phyloP scores from a whole-genome alignment of 2,888 invertebrate genomes.

The Scaptomyza flava region DNA sequence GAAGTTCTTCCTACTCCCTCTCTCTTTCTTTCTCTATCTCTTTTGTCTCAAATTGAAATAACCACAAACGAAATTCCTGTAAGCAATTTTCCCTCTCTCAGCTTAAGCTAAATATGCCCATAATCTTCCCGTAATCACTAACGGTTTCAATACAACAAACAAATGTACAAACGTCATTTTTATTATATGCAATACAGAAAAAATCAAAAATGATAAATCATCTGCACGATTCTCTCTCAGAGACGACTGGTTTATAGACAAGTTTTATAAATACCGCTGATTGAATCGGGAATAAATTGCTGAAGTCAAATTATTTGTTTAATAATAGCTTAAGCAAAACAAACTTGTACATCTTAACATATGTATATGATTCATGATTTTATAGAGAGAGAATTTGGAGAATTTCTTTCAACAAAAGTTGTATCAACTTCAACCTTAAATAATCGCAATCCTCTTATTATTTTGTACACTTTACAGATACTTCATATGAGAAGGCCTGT shows the following conservation, averaged over 20 bases:
- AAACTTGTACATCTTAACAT: neutral
- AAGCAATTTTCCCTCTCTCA: slow-evolving; percentile 3
- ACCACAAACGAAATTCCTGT: slow-evolving; percentile 34
- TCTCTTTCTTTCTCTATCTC: neutral
- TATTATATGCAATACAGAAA: slow-evolving; percentile 5
- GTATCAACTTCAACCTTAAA: neutral
- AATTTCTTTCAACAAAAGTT: too few species aligned
- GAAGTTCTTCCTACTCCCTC: neutral
- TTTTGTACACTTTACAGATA: slow-evolving; percentile 87
- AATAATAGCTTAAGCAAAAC: neutral
- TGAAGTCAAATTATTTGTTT: neutral
- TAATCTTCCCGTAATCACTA: slow-evolving; percentile 9
- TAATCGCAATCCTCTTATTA: slow-evolving; percentile 44
- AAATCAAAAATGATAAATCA: neutral
- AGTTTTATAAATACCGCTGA: slow-evolving; percentile 36
- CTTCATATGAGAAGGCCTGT: slow-evolving; percentile 96
- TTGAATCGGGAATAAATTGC: slow-evolving; percentile 28
- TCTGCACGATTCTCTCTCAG: slow-evolving; percentile 16
- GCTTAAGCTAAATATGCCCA: slow-evolving; percentile 27
- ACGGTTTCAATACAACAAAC: slow-evolving; percentile 7
- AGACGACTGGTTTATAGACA: slow-evolving; percentile 38
- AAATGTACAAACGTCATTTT: slow-evolving; percentile 20
- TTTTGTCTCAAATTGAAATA: slow-evolving; percentile 25
- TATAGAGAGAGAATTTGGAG: too few species aligned
- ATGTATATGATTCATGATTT: too few species aligned